Evolutionary conservation across 2,888 invertebrate species (phyloP), one percentile per base, ranked within the genome.

Genomic region (Idaea biselata): DNA sequence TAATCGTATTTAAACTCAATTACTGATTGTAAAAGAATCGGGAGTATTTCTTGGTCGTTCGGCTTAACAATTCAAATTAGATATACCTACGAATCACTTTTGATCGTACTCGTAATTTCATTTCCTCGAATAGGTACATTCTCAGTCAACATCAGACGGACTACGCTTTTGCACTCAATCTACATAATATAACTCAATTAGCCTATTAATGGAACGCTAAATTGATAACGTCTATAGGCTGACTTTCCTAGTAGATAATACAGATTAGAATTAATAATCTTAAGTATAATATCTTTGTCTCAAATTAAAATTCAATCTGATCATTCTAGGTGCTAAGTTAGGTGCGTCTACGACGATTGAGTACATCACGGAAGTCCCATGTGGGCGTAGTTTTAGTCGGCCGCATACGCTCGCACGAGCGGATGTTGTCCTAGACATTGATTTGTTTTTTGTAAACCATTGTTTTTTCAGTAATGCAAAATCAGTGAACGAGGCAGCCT

Each of bases 51-150:
- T 69, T 66, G 64, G 68, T 72, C 71, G 72, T 71, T 71, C 70
- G 66, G 64, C 68, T 73, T 68, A 74, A 69, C 70, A 78, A 81
- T 73, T 78, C 73, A 75, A 80, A 77, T 78, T 69, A 75, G 73
- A 69, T 68, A 70, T 73, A 69, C 67, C 70, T 72, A 67, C 68
- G 69, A 71, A 75, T 74, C 67, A 65, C 76, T 80, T 67, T 83
- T 82, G 82, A 84, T 80, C 77, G 78, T 72, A 71, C 73, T 76
- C 76, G 76, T 75, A 81, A 80, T 80, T 80, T 82, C 78, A 80
- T 77, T 81, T 72, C 62, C 74, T 67, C 61, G 66, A 64, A 68
- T 72, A 18, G 6, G 70, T 73, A 81, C 44, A 44, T 44, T 44
- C 44, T 44, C 44, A 82, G 76, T 79, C 65, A 73, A 78, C 68